Evolutionary conservation across 2,113 vertebrate species (phyloP).

Genomic region (Mormoops blainvillei): DNA sequence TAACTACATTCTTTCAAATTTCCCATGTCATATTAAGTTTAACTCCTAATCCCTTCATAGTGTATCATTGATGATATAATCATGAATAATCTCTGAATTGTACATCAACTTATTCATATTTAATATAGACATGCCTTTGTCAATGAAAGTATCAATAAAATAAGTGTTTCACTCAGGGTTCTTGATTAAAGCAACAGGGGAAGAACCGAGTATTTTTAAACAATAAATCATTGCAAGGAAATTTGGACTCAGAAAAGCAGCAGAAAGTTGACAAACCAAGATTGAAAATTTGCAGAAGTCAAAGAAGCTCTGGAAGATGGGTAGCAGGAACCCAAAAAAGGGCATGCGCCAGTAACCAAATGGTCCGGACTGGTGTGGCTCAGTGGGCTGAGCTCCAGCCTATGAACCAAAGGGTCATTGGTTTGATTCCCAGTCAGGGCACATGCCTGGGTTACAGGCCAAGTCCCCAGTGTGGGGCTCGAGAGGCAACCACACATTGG

Average conservation of each 20-base stretch:
- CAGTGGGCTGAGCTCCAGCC: too few species aligned
- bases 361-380: too few species aligned
- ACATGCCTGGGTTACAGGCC: too few species aligned
- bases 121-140: neutral
- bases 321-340: neutral
- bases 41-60: neutral
- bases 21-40: neutral
- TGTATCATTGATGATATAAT: neutral
- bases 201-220: neutral
- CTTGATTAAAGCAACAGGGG: neutral
- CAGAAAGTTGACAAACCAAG: neutral
- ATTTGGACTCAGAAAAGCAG: neutral
- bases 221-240: neutral
- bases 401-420: too few species aligned
- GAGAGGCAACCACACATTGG: too few species aligned
- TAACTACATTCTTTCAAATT: neutral
- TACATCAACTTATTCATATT: neutral
- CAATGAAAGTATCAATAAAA: neutral
- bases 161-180: neutral
- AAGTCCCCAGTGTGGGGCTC: too few species aligned
- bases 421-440: too few species aligned
- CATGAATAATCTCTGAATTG: neutral
- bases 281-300: neutral
- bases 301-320: too few species aligned
- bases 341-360: neutral